phyloP scores from a whole-genome alignment of 1,140 invertebrate genomes.

The Neelides sp. region DNA sequence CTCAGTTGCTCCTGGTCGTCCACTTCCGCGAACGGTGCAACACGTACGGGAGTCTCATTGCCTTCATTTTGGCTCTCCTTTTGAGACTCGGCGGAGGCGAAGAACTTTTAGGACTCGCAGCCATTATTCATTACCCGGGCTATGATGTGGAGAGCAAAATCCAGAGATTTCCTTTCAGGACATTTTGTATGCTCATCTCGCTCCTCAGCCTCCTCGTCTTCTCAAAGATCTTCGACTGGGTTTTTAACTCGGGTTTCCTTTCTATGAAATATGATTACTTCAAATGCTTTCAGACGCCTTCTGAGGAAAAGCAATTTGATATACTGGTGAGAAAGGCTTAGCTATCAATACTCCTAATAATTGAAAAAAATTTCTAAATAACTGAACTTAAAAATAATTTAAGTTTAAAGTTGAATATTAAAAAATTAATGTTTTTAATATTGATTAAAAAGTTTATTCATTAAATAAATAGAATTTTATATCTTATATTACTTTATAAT shows the following conservation, averaged over 20 bases:
- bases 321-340: no score
- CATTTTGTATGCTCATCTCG: slow-evolving; percentile 46
- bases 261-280: slow-evolving; percentile 81
- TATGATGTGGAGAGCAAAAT: slow-evolving; percentile 9
- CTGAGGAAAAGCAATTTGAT: slow-evolving; percentile 52
- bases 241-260: slow-evolving; percentile 69
- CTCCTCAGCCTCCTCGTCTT: slow-evolving; percentile 44
- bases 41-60: slow-evolving; percentile 60
- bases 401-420: no score
- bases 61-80: slow-evolving; percentile 50
- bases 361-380: no score
- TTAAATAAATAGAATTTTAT: no score
- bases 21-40: slow-evolving; percentile 55
- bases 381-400: no score
- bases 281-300: slow-evolving; percentile 91
- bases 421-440: no score
- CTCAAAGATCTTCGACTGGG: slow-evolving; percentile 43
- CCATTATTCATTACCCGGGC: slow-evolving; percentile 3
- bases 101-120: slow-evolving; percentile 3
- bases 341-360: no score
- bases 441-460: no score
- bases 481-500: no score
- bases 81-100: slow-evolving; percentile 49
- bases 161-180: slow-evolving; percentile 45
- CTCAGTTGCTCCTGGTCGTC: slow-evolving; percentile 64